Base-by-base conservation (phyloP, 1,140 invertebrate genomes). In the Camponotus pennsylvanicus region DNA sequence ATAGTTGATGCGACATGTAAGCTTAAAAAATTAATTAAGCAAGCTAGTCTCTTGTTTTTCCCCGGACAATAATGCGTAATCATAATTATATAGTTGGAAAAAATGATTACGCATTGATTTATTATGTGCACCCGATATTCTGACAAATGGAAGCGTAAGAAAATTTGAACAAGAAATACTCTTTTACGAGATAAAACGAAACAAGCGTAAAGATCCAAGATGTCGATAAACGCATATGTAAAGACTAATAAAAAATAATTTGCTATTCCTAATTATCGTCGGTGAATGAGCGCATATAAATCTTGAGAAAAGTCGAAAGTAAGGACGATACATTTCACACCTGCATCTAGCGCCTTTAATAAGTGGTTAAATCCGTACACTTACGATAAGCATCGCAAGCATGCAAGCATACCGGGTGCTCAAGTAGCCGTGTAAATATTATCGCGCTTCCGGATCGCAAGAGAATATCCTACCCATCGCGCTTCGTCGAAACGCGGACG, bases 371-470 rank as follows among this genome's bases (percentile, higher is more conserved):
- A 80, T 80, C 64, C 21, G 64, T 80, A 52, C 15, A 52, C 13
- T 70, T 80, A 80, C 37, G 78, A 80, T 66, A 49, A 57, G 78
- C 63, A 70, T 69, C 49, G 42, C 42, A n/a, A 42, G 32, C 63
- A 13, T 45, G 5, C 15, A 15, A 15, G 77, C 64, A 69, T 80
- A 80, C 70, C 70, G 80, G 57, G 69, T 63, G 79, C 49, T 75
- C 69, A 75, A 63, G 69, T 76, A 61, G 21, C 70, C 70, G 59
- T 84, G 57, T 84, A 84, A 84, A 84, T 84, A 76, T 64, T 76
- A 84, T 84, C 80, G 59, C 34, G 42, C 57, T 84, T 76, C 80
- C 80, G 70, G 69, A 84, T 84, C 80, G 61, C 55, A 40, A 40
- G 71, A 52, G 13, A 78, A 55, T 42, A 18, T 18, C 4, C 5